Percentiles rank a stretch among this genome's conserved stretches.
These are phyloP conservation scores for Callopanchax toddi DNA, from an alignment of 2,113 vertebrate genomes.

Conservation along the genomic window DNA sequence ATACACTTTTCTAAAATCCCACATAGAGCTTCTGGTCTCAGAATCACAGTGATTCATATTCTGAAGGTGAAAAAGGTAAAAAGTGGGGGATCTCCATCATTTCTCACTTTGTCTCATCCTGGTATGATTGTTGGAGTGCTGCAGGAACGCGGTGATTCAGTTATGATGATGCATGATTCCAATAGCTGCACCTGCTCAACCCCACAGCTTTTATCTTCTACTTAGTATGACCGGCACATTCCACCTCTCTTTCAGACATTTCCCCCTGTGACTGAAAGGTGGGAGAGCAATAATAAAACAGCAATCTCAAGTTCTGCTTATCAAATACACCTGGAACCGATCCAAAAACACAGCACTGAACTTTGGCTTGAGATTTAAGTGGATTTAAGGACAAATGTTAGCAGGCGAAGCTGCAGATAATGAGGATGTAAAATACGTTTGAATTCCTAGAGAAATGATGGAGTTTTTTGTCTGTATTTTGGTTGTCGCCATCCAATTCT, in stretches of 20 bases:
- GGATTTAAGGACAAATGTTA: conserved; percentile 6
- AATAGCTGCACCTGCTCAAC: conserved; percentile 39
- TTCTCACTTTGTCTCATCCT: conserved; percentile 16
- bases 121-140: conserved; percentile 31
- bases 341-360: background rate
- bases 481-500: conserved; percentile 12
- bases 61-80: background rate
- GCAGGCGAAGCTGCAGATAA: conserved; percentile 35
- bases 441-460: conserved; percentile 2
- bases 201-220: conserved; percentile 48
- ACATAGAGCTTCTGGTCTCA: background rate
- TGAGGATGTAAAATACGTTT: conserved; percentile 12
- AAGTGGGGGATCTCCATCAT: conserved; percentile 4
- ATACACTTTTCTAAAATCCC: conserved; percentile 8
- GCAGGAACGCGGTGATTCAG: conserved; percentile 21
- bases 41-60: background rate
- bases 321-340: conserved; percentile 2
- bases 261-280: conserved; percentile 25
- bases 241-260: conserved; percentile 17
- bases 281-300: conserved; percentile 32
- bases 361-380: background rate
- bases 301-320: conserved; percentile 17
- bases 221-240: conserved; percentile 56
- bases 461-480: conserved; percentile 54
- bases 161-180: conserved; percentile 43